These are phyloP conservation scores for Polypedilum vanderplanki DNA, from an alignment of 1,140 invertebrate genomes.

Conservation along the genomic window DNA sequence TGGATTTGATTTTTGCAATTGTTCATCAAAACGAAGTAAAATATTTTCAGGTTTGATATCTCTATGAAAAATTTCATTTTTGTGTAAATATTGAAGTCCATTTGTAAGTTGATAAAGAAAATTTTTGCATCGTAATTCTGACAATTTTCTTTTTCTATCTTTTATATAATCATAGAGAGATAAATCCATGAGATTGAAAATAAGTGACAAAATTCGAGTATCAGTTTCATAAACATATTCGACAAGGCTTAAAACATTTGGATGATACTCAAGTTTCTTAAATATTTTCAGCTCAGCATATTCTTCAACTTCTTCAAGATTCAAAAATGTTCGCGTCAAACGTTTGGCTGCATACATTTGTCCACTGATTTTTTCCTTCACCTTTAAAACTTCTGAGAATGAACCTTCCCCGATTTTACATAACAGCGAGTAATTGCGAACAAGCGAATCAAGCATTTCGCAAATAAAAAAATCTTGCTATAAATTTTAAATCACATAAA, in stretches of 20 bases:
- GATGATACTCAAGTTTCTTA: conserved; percentile 50
- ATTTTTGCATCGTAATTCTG: conserved; percentile 44
- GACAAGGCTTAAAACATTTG: conserved; percentile 55
- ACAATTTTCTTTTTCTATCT: conserved; percentile 41
- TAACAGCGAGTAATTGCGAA: conserved; percentile 49
- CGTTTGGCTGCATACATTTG: conserved; percentile 55
- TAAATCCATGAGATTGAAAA: conserved; percentile 65
- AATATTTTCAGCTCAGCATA: conserved; percentile 56
- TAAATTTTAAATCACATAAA: not conserved
- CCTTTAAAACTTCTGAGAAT: conserved; percentile 63
- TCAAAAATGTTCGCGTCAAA: conserved; percentile 53
- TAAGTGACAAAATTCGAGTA: conserved; percentile 51
- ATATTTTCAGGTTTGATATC: conserved; percentile 69
- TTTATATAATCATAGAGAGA: conserved; percentile 60
- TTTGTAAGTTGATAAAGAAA: conserved; percentile 54
- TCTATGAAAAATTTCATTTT: conserved; percentile 58
- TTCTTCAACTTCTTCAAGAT: conserved; percentile 50
- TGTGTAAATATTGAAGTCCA: conserved; percentile 51
- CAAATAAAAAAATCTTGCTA: not conserved
- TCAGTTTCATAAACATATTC: conserved; percentile 52
- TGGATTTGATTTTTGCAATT: conserved; percentile 32
- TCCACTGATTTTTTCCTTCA: conserved; percentile 51
- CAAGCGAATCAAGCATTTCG: not conserved
- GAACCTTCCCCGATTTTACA: conserved; percentile 58
- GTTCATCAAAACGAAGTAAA: conserved; percentile 46